These are phyloP conservation scores for Centroberyx gerrardi DNA, from an alignment of 2,797 vertebrate species.

Conservation along the genomic window DNA sequence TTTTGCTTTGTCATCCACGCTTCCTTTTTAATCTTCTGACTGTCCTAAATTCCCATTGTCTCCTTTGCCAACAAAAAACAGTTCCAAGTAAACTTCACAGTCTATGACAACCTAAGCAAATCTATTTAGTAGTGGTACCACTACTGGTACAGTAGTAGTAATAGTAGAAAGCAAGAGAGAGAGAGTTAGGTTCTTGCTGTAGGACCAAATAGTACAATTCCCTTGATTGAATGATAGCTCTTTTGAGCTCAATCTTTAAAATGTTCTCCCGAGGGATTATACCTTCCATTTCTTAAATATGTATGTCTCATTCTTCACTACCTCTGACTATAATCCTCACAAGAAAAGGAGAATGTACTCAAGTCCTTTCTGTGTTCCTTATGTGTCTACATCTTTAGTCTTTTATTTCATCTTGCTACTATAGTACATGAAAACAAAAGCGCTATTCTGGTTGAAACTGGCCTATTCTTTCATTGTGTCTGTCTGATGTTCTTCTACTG, in stretches of 20 bases:
- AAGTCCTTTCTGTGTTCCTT: conserved; percentile 1
- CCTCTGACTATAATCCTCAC: no score
- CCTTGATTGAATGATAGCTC: not conserved
- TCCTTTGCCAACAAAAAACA: not conserved
- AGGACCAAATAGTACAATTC: not conserved
- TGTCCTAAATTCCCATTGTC: conserved; percentile 1
- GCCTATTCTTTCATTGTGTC: conserved; percentile 24
- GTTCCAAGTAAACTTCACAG: conserved; percentile 8
- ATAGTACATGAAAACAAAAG: conserved; percentile 18
- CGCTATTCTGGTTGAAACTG: conserved; percentile 22
- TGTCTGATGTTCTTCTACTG: conserved; percentile 35
- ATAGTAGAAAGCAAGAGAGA: not conserved
- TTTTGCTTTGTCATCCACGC: not conserved
- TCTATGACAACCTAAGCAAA: not conserved
- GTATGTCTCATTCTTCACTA: no score
- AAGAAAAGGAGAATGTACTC: not conserved
- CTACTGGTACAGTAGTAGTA: not conserved
- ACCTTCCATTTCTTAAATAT: not conserved
- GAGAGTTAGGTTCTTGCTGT: not conserved
- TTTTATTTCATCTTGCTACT: conserved; percentile 14
- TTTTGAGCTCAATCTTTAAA: not conserved
- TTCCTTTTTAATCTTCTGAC: not conserved
- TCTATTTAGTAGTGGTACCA: conserved; percentile 5
- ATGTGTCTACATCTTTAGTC: conserved; percentile 17
- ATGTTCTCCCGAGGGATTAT: not conserved